Evolutionary conservation across 2,113 vertebrate genomes (phyloP).

Genomic region (Hyperoodon ampullatus): DNA sequence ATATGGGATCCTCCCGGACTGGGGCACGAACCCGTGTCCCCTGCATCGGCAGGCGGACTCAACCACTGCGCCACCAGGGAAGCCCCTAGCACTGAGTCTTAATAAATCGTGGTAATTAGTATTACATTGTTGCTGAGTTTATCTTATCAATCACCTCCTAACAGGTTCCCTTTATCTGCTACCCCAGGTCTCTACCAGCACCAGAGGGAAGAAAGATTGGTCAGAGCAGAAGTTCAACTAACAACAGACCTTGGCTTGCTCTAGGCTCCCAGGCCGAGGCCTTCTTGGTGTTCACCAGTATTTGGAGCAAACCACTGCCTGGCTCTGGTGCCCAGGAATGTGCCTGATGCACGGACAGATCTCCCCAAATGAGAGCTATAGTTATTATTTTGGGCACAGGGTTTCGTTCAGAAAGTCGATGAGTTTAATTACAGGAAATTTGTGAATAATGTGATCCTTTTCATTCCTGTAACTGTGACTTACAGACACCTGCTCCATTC

Average conservation of each 20-base stretch:
- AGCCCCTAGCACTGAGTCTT: background rate
- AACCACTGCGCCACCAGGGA: too few relatives aligned
- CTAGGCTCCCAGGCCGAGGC: background rate
- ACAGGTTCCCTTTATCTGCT: background rate
- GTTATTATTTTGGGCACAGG: constrained; percentile 51
- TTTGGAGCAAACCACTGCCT: background rate
- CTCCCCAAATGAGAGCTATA: background rate
- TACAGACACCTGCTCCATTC: constrained; percentile 79
- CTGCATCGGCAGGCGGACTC: too few relatives aligned
- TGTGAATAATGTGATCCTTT: constrained; percentile 56
- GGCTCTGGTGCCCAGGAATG: background rate
- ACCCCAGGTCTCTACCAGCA: background rate
- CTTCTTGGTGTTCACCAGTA: background rate
- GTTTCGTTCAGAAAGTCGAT: constrained; percentile 63
- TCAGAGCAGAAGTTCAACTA: background rate
- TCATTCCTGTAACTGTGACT: constrained; percentile 59
- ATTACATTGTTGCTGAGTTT: background rate
- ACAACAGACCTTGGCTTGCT: background rate
- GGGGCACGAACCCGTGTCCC: too few relatives aligned
- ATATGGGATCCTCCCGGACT: too few relatives aligned
- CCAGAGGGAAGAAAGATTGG: background rate
- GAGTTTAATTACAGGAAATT: constrained; percentile 66
- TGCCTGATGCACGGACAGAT: background rate
- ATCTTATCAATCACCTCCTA: background rate
- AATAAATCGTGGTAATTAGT: background rate